Evolutionary conservation across 2,888 invertebrate genomes (phyloP).

Genomic region (Athrips mouffetella): DNA sequence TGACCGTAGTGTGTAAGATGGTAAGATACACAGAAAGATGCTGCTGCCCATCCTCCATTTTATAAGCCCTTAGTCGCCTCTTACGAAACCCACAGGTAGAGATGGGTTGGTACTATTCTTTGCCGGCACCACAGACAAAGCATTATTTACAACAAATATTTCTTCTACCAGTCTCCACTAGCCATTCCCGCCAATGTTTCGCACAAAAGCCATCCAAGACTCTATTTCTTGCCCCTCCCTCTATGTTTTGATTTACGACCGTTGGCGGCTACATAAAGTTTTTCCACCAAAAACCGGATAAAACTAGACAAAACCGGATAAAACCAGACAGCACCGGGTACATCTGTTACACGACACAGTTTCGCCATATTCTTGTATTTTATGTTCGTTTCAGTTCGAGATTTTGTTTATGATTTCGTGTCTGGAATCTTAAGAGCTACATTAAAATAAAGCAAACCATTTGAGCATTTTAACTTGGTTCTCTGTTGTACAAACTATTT

Average conservation of each 20-base stretch:
- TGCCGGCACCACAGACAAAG: too few relatives aligned
- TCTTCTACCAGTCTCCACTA: background rate
- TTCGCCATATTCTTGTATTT: constrained; percentile 7
- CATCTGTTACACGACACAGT: constrained; percentile 7
- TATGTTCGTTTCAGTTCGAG: constrained; percentile 3
- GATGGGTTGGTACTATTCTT: too few relatives aligned
- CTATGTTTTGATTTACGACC: constrained; percentile 19
- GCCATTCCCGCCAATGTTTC: background rate
- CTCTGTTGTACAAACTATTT: too few relatives aligned
- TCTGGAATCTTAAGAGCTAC: background rate
- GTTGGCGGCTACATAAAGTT: constrained; percentile 11
- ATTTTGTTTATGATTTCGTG: constrained; percentile 7
- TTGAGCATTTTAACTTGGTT: too few relatives aligned
- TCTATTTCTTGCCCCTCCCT: constrained; percentile 5
- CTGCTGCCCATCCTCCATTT: too few relatives aligned
- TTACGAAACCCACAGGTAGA: too few relatives aligned
- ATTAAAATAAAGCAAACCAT: too few relatives aligned
- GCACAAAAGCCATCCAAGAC: background rate
- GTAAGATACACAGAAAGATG: too few relatives aligned
- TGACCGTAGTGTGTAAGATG: too few relatives aligned
- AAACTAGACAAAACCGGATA: background rate
- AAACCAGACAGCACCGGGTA: background rate
- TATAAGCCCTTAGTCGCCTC: too few relatives aligned
- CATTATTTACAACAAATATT: too few relatives aligned
- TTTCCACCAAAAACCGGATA: constrained; percentile 10